phyloP scores from a whole-genome alignment of 2,113 vertebrate species.

The Hippocampus comes region DNA sequence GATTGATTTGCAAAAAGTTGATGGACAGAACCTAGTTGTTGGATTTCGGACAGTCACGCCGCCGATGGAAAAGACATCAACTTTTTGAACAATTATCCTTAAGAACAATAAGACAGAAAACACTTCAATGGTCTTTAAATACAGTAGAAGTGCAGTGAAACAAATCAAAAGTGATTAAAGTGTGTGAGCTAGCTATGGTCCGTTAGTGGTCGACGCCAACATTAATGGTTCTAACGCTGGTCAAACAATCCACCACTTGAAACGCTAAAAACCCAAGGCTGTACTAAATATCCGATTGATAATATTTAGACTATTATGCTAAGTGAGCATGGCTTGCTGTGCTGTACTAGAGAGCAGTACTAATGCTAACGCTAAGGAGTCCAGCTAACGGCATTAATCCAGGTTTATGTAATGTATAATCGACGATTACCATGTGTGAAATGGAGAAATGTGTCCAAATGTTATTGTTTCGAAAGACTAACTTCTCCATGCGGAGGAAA shows the following conservation, averaged over 20 bases:
- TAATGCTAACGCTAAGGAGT: conserved; percentile 3
- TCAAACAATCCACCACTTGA: not conserved
- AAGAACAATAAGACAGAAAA: not conserved
- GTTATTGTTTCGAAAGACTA: not conserved
- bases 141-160: not conserved
- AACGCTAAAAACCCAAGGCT: not conserved
- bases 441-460: not conserved
- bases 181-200: not conserved
- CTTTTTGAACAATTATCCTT: not conserved
- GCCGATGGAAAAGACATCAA: not conserved
- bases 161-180: not conserved
- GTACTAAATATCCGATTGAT: not conserved
- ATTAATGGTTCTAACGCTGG: not conserved
- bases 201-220: not conserved
- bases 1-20: not conserved
- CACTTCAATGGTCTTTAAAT: not conserved
- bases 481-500: not conserved
- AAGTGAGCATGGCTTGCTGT: conserved; percentile 3
- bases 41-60: not conserved
- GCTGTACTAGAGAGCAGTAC: not conserved
- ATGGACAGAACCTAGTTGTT: too few species aligned
- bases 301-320: not conserved
- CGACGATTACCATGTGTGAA: not conserved
- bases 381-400: not conserved
- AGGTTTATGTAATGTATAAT: not conserved